These are phyloP conservation scores for Etheostoma perlongum DNA, from an alignment of 2,797 vertebrate species.

Conservation along the genomic window DNA sequence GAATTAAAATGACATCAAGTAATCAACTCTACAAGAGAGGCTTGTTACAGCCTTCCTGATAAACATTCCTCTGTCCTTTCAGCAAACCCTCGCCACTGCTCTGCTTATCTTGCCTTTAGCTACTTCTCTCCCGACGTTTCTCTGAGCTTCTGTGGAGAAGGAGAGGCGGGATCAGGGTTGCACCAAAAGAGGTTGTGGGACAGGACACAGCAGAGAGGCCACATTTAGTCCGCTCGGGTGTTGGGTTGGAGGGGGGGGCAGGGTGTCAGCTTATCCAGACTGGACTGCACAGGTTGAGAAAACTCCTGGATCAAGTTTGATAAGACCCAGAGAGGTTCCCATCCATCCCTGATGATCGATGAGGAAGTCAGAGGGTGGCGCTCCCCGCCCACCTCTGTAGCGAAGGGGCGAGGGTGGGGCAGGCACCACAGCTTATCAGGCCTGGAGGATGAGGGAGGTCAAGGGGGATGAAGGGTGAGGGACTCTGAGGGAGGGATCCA, in stretches of 20 bases:
- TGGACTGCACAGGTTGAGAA: conserved; percentile 85
- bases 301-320: conserved; percentile 70
- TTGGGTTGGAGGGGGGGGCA: conserved; percentile 1
- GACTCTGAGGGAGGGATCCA: conserved; percentile 37
- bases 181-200: conserved; percentile 45
- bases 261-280: conserved; percentile 84
- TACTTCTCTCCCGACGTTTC: conserved; percentile 56
- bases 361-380: conserved; percentile 78
- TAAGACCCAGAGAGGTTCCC: conserved; percentile 73
- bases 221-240: conserved; percentile 41
- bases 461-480: conserved; percentile 15
- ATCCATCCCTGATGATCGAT: conserved; percentile 82
- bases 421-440: conserved; percentile 83
- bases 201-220: conserved; percentile 49
- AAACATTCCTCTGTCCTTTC: conserved; percentile 79
- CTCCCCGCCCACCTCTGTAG: conserved; percentile 44
- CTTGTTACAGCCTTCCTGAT: conserved; percentile 68
- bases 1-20: conserved; percentile 85
- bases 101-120: conserved; percentile 54
- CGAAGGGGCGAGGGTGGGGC: conserved; percentile 39
- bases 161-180: conserved; percentile 35
- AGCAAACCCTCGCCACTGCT: conserved; percentile 65
- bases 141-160: conserved; percentile 58
- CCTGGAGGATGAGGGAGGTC: conserved; percentile 71
- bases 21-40: conserved; percentile 81